Evolutionary conservation across 2,113 vertebrate species (phyloP).

Genomic region (Mesocricetus auratus): DNA sequence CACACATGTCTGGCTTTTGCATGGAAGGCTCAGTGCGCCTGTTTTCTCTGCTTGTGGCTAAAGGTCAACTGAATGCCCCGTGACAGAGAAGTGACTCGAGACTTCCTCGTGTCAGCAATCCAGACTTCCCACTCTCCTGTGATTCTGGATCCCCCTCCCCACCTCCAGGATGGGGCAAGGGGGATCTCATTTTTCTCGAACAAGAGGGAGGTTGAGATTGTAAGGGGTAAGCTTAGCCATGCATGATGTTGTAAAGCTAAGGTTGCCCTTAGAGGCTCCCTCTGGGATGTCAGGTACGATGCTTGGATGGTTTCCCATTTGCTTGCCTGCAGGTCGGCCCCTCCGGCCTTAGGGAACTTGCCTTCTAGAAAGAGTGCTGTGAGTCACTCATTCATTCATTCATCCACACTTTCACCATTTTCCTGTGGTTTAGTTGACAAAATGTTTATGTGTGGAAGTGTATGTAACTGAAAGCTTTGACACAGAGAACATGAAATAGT

Average conservation of each 20-base stretch:
- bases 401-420: not conserved
- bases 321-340: fast-evolving
- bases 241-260: not conserved
- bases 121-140: not conserved
- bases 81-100: not conserved
- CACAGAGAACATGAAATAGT: too few species aligned
- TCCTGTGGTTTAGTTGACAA: not conserved
- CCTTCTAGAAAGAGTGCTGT: not conserved
- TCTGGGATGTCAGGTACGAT: not conserved
- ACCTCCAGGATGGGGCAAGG: not conserved
- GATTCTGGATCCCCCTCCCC: not conserved
- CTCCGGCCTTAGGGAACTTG: fast-evolving
- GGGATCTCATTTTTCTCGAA: not conserved
- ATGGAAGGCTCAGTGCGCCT: fast-evolving
- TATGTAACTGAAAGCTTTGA: too few species aligned
- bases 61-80: fast-evolving
- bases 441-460: not conserved
- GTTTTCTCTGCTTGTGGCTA: not conserved
- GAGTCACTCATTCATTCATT: not conserved
- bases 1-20: not conserved
- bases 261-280: not conserved
- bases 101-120: not conserved
- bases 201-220: not conserved
- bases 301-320: not conserved
- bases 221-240: not conserved